These are phyloP conservation scores for Ophioninae sp. DNA, from an alignment of 2,888 invertebrate genomes.

Conservation along the genomic window DNA sequence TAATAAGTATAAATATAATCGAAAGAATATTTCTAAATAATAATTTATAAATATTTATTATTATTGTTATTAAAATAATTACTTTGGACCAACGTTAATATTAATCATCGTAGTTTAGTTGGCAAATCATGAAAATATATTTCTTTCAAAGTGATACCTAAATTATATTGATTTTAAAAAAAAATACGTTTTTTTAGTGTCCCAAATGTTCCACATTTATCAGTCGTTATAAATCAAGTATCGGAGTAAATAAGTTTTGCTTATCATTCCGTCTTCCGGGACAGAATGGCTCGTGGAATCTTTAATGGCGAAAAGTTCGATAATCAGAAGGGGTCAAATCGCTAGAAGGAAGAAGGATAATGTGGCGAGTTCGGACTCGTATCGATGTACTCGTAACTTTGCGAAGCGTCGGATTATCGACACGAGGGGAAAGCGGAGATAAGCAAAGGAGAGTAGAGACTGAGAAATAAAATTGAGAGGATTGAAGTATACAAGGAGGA, in stretches of 20 bases:
- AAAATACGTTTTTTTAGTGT: too few species aligned
- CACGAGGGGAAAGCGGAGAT: background rate
- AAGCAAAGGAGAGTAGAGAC: background rate
- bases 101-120: too few species aligned
- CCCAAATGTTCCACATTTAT: too few species aligned
- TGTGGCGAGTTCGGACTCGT: constrained; percentile 1
- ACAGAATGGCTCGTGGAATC: background rate
- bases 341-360: constrained; percentile 35
- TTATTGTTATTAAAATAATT: too few species aligned
- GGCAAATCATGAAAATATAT: too few species aligned
- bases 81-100: too few species aligned
- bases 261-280: background rate
- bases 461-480: background rate
- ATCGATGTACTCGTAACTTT: constrained; percentile 31
- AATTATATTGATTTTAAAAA: too few species aligned
- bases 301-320: constrained; percentile 24
- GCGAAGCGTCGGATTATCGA: background rate
- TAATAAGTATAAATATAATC: too few species aligned
- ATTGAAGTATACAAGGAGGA: constrained; percentile 14
- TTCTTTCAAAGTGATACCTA: too few species aligned
- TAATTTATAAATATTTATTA: too few species aligned
- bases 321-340: constrained; percentile 38
- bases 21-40: too few species aligned
- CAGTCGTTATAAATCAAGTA: too few species aligned
- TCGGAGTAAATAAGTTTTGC: background rate